Evolutionary conservation across 1,140 invertebrate genomes (phyloP).

Genomic region (Bacillus rossius): DNA sequence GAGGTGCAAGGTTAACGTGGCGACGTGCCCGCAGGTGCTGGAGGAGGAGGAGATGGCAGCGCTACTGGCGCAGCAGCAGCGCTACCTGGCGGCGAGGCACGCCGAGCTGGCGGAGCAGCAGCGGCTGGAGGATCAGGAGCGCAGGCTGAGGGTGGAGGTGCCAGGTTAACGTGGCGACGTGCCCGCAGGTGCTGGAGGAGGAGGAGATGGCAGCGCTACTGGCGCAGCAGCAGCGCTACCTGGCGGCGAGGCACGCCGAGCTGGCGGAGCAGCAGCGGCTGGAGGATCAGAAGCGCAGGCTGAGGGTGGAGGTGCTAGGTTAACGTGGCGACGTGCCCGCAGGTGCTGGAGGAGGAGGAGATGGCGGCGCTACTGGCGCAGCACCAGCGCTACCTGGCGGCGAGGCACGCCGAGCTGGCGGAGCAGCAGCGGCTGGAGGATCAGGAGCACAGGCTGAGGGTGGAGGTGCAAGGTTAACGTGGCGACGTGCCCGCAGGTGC

Average conservation of each 20-base stretch:
- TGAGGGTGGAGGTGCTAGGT: slow-evolving; percentile 73
- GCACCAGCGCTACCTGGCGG: slow-evolving; percentile 69
- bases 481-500: too few species aligned
- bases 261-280: slow-evolving; percentile 67
- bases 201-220: slow-evolving; percentile 66
- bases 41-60: too few species aligned
- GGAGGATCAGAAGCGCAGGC: slow-evolving; percentile 62
- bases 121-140: too few species aligned
- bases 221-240: slow-evolving; percentile 69
- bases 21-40: too few species aligned
- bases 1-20: too few species aligned
- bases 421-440: slow-evolving; percentile 68
- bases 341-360: slow-evolving; percentile 76
- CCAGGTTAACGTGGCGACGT: too few species aligned
- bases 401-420: slow-evolving; percentile 70
- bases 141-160: too few species aligned
- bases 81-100: too few species aligned
- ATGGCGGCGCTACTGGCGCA: slow-evolving; percentile 63
- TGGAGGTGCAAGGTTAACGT: too few species aligned
- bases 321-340: slow-evolving; percentile 78
- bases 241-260: slow-evolving; percentile 71
- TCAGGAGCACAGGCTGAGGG: slow-evolving; percentile 56
- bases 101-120: too few species aligned
- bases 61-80: too few species aligned
- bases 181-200: slow-evolving; percentile 61